Conservation (phyloP, 2,797 vertebrate species). For the Craterocephalus amniculus region DNA sequence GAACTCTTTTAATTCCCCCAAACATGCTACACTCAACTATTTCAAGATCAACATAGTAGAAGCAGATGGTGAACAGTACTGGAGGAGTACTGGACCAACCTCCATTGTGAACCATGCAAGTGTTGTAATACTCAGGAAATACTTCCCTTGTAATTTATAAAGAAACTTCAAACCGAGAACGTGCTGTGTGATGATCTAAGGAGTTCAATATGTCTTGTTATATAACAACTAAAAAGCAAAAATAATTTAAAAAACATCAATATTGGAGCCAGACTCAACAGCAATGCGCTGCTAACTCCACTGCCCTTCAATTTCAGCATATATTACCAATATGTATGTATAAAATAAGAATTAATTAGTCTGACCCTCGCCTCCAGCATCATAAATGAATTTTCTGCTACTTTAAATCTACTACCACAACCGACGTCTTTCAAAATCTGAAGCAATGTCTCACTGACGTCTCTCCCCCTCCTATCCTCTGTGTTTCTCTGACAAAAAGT, state of each 20-base stretch:
- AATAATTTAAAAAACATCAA: background rate
- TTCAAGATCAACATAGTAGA: conserved; percentile 66
- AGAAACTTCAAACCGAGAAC: conserved; percentile 10
- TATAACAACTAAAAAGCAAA: conserved; percentile 4
- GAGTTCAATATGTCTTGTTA: conserved; percentile 7
- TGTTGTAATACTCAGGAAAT: conserved; percentile 34
- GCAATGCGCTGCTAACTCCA: conserved; percentile 10
- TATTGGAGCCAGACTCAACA: conserved; percentile 19
- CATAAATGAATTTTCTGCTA: conserved; percentile 28
- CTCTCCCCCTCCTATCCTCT: conserved; percentile 21
- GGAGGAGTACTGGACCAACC: conserved; percentile 36
- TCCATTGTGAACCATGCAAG: conserved; percentile 28
- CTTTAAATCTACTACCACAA: conserved; percentile 34
- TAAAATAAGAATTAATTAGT: conserved; percentile 43
- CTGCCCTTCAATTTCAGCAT: conserved; percentile 1
- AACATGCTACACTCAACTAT: conserved; percentile 54
- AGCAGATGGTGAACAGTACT: conserved; percentile 52
- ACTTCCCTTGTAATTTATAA: conserved; percentile 22
- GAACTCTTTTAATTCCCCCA: conserved; percentile 52
- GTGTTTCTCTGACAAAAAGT: conserved; percentile 29
- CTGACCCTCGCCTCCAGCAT: conserved; percentile 34
- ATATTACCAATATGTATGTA: conserved; percentile 30
- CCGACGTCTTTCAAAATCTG: conserved; percentile 36
- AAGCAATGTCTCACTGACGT: conserved; percentile 44
- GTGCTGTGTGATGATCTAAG: conserved; percentile 5